Conservation (phyloP, 2,888 invertebrate genomes). For the Microctonus brassicae region DNA sequence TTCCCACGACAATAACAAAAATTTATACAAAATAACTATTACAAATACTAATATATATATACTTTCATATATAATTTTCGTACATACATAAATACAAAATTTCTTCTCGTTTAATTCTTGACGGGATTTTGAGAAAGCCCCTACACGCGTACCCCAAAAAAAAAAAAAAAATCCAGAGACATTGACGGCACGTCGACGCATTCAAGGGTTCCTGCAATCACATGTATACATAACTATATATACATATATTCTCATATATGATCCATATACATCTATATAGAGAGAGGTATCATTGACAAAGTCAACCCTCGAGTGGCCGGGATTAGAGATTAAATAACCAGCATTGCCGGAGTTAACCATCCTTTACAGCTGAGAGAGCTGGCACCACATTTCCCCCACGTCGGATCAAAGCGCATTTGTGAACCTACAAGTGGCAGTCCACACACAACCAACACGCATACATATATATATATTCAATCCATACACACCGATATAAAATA, state of each 20-base stretch:
- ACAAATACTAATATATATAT: not conserved
- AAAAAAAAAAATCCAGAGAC: not conserved
- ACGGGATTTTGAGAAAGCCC: not conserved
- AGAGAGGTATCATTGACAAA: constrained; percentile 55
- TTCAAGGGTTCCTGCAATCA: not conserved
- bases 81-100: not conserved
- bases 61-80: too few species aligned
- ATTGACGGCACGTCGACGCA: not conserved
- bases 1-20: too few species aligned
- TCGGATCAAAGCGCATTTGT: constrained; percentile 25
- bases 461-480: too few species aligned
- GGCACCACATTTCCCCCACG: constrained; percentile 7
- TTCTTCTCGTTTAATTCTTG: not conserved
- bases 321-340: constrained; percentile 69
- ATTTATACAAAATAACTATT: not conserved
- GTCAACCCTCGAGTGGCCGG: constrained; percentile 59
- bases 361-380: constrained; percentile 27
- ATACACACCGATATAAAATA: not conserved
- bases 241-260: constrained; percentile 37
- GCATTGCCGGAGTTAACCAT: constrained; percentile 38
- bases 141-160: not conserved
- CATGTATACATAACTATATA: constrained; percentile 36
- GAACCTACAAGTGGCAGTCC: constrained; percentile 26
- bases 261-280: constrained; percentile 36
- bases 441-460: not conserved